These are phyloP conservation scores for Gymnorhina tibicen DNA, from an alignment of 2,113 vertebrate genomes.

Conservation along the genomic window DNA sequence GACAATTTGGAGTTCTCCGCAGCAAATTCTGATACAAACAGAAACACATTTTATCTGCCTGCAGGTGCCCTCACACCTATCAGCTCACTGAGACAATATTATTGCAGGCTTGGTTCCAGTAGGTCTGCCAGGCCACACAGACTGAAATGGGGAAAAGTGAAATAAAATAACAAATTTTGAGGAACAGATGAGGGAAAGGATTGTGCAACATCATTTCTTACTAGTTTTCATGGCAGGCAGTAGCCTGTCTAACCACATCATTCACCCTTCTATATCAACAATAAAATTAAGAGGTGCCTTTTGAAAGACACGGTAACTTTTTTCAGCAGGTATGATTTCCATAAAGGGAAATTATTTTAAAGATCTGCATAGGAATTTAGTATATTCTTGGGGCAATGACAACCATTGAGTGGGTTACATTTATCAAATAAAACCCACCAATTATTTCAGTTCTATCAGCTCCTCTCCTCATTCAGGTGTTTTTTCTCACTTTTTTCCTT, in stretches of 20 bases:
- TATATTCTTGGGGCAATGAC: background rate
- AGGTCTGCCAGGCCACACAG: slow-evolving; percentile 46
- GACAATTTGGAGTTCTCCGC: background rate
- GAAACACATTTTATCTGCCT: slow-evolving; percentile 26
- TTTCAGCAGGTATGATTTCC: background rate
- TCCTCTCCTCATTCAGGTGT: background rate
- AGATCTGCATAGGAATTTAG: background rate
- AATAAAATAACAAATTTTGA: slow-evolving; percentile 24
- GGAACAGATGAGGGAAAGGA: background rate
- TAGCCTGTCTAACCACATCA: background rate
- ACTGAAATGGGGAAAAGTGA: slow-evolving; percentile 14
- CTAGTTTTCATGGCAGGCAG: background rate
- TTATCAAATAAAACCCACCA: background rate
- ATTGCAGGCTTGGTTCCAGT: slow-evolving; percentile 36
- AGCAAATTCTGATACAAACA: background rate
- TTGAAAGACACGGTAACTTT: background rate
- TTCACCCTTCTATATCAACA: background rate
- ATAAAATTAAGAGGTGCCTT: background rate
- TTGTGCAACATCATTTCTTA: background rate
- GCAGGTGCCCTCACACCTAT: slow-evolving; percentile 54
- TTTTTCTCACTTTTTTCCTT: slow-evolving; percentile 8
- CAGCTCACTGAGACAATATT: slow-evolving; percentile 37
- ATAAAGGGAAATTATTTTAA: background rate
- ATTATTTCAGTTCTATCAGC: background rate
- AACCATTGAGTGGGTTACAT: background rate